These are phyloP conservation scores for Parnassius smintheus DNA, from an alignment of 2,888 invertebrate species.

Conservation along the genomic window DNA sequence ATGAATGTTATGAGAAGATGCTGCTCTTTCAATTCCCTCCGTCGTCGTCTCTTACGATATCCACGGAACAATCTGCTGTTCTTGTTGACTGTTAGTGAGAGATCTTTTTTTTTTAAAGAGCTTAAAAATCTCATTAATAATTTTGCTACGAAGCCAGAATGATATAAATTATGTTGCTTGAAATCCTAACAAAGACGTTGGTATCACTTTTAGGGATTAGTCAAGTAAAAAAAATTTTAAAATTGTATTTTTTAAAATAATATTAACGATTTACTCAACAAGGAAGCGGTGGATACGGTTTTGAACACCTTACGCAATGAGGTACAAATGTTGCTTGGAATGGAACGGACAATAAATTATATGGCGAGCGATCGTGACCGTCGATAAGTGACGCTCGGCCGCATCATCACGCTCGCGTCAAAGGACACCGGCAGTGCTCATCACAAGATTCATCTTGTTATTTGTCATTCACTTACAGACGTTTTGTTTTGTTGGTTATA, in stretches of 20 bases:
- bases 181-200: no score
- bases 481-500: neutral
- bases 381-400: constrained; percentile 32
- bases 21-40: no score
- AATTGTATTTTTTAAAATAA: neutral
- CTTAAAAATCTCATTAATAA: no score
- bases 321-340: constrained; percentile 13
- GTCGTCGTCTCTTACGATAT: no score
- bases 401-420: constrained; percentile 18
- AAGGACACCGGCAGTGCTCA: constrained; percentile 22
- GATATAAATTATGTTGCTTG: no score
- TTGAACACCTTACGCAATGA: neutral
- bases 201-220: no score
- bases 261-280: neutral
- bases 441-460: constrained; percentile 1
- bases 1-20: no score
- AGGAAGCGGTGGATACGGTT: neutral
- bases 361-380: constrained; percentile 54
- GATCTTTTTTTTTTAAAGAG: no score
- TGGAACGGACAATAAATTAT: constrained; percentile 36
- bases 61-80: no score
- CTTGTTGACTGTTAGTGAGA: no score
- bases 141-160: no score
- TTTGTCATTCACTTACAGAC: constrained; percentile 1
- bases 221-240: no score